A percentile compares a stretch with the other conserved stretches of the same genome.
Conservation (phyloP, 2,888 invertebrate species). For the Sinentomon sp. region DNA sequence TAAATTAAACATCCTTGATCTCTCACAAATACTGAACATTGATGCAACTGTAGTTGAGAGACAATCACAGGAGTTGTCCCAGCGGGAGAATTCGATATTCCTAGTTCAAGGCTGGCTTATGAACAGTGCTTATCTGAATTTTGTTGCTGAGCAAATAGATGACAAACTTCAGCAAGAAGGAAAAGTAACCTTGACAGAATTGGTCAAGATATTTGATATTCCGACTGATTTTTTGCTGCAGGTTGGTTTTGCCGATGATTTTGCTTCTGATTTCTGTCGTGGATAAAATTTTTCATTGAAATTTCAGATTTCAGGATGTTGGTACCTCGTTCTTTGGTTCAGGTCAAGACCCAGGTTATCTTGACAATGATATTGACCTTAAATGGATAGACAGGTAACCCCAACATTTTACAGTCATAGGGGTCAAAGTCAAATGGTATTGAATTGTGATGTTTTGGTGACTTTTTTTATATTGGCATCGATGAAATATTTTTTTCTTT, state of each 20-base stretch:
- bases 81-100: constrained; percentile 36
- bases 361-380: no score
- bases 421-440: no score
- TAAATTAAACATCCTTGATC: constrained; percentile 59
- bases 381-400: no score
- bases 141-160: constrained; percentile 74
- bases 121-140: constrained; percentile 47
- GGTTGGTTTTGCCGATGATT: constrained; percentile 18
- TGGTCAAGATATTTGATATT: constrained; percentile 65
- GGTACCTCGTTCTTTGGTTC: no score
- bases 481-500: no score
- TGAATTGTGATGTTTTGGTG: background rate
- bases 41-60: constrained; percentile 49
- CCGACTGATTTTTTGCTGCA: constrained; percentile 67
- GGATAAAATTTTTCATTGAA: no score
- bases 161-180: constrained; percentile 64
- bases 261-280: no score
- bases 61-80: constrained; percentile 36
- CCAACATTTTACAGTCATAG: no score
- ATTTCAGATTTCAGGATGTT: no score
- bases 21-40: constrained; percentile 63
- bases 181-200: constrained; percentile 51
- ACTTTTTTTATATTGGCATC: background rate
- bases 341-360: no score
- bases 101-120: constrained; percentile 73